Evolutionary conservation across 2,888 invertebrate species (phyloP).

Genomic region (Cryptophagus acutangulus): DNA sequence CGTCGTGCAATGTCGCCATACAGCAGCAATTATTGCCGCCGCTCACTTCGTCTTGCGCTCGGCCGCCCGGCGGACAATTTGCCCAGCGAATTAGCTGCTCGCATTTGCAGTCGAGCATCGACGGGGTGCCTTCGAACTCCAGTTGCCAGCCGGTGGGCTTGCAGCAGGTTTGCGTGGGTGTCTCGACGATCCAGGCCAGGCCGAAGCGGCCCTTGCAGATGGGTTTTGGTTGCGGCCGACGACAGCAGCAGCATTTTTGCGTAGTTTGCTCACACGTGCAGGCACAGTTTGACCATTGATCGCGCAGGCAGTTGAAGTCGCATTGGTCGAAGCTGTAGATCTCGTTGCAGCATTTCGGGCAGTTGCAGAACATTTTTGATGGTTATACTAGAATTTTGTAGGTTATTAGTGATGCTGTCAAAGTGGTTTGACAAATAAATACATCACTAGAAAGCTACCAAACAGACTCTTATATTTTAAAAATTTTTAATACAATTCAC

Average conservation of each 20-base stretch:
- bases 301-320: slow-evolving; percentile 2
- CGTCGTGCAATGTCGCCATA: not conserved
- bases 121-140: slow-evolving; percentile 42
- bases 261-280: too few species aligned
- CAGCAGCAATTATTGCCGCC: slow-evolving; percentile 1
- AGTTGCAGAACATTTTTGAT: slow-evolving; percentile 4
- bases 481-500: not conserved
- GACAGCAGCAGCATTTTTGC: slow-evolving; percentile 16
- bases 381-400: slow-evolving; percentile 1
- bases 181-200: slow-evolving; percentile 40
- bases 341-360: not conserved
- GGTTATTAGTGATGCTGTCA: too few species aligned
- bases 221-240: slow-evolving; percentile 11
- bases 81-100: slow-evolving; percentile 41
- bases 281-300: not conserved
- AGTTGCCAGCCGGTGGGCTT: slow-evolving; percentile 43
- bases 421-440: too few species aligned
- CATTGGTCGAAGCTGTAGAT: not conserved
- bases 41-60: not conserved
- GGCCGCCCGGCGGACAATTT: slow-evolving; percentile 35
- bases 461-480: too few species aligned
- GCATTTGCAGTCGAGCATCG: slow-evolving; percentile 37
- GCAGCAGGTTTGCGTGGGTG: slow-evolving; percentile 30
- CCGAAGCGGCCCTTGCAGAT: slow-evolving; percentile 40
- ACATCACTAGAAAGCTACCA: too few species aligned